Conservation (phyloP, 2,797 vertebrate genomes). For the Halcyon leucocephala region DNA sequence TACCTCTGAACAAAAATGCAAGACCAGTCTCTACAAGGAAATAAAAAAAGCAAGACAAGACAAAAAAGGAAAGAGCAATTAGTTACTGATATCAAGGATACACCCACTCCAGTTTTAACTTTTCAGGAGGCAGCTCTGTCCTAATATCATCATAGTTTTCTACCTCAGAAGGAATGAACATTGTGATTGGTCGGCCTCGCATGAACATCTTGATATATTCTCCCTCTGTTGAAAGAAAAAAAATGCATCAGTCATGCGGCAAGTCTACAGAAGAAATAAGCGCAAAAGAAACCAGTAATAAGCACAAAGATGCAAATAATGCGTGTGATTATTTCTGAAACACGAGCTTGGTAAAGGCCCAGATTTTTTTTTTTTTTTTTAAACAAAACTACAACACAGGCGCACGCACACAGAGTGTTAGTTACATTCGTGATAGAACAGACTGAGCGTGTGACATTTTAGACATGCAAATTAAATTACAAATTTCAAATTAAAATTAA, state of each 20-base stretch:
- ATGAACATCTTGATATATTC: slow-evolving; percentile 99
- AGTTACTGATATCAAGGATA: slow-evolving; percentile 86
- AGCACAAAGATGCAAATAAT: not conserved
- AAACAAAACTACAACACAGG: not conserved
- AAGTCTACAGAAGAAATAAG: slow-evolving; percentile 15
- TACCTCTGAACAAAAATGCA: not conserved
- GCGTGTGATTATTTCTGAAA: not conserved
- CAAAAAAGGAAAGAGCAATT: not conserved
- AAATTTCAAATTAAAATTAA: not conserved
- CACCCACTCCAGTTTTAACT: slow-evolving; percentile 98
- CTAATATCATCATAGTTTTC: slow-evolving; percentile 93
- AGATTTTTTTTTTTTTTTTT: not conserved
- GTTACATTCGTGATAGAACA: not conserved
- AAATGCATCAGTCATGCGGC: slow-evolving; percentile 6
- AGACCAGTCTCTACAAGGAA: not conserved
- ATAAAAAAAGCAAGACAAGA: not conserved
- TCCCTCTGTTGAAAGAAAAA: slow-evolving; percentile 88
- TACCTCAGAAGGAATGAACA: slow-evolving; percentile 96
- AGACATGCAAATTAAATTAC: slow-evolving; percentile 11
- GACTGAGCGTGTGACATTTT: not conserved
- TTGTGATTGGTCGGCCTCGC: slow-evolving; percentile 97
- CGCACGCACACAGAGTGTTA: not conserved
- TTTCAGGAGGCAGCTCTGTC: slow-evolving; percentile 92
- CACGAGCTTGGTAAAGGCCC: not conserved
- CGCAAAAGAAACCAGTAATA: not conserved